phyloP scores from a whole-genome alignment of 2,888 invertebrate species.

The Himalopsyche tibetana region DNA sequence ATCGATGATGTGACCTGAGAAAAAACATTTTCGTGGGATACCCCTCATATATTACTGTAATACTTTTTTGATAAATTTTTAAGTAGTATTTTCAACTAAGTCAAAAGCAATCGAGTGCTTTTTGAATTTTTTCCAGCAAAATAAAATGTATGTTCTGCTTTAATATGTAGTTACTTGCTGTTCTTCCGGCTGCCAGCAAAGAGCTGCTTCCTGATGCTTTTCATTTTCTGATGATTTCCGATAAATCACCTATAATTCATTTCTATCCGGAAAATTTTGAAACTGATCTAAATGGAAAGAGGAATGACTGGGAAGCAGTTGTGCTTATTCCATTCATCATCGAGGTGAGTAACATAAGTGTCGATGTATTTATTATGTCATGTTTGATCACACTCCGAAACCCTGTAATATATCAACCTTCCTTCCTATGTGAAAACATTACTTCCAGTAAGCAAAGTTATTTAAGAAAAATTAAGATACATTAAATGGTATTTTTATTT shows the following conservation, averaged over 20 bases:
- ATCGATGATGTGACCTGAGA: too few species aligned
- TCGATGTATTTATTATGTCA: too few species aligned
- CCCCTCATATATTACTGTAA: too few species aligned
- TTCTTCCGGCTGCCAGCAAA: conserved; percentile 91
- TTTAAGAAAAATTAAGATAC: too few species aligned
- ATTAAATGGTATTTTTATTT: too few species aligned
- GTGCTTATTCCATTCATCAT: conserved; percentile 96
- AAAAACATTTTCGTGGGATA: too few species aligned
- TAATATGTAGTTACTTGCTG: conserved; percentile 81
- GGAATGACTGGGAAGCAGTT: conserved; percentile 97
- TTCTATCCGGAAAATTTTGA: conserved; percentile 95
- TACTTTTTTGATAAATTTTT: too few species aligned
- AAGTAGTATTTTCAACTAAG: too few species aligned
- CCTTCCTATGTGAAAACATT: too few species aligned
- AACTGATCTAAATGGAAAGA: conserved; percentile 97
- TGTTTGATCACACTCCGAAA: too few species aligned
- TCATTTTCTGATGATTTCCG: conserved; percentile 82
- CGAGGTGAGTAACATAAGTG: conserved; percentile 76
- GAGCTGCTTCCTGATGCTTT: conserved; percentile 86
- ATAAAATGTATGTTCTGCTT: conserved; percentile 29
- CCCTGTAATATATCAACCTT: too few species aligned
- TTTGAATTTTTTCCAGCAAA: neutral
- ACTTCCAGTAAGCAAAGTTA: too few species aligned
- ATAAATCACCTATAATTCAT: conserved; percentile 87
- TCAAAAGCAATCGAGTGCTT: neutral